Conservation (phyloP, 2,113 vertebrate species). For the Charina bottae region DNA sequence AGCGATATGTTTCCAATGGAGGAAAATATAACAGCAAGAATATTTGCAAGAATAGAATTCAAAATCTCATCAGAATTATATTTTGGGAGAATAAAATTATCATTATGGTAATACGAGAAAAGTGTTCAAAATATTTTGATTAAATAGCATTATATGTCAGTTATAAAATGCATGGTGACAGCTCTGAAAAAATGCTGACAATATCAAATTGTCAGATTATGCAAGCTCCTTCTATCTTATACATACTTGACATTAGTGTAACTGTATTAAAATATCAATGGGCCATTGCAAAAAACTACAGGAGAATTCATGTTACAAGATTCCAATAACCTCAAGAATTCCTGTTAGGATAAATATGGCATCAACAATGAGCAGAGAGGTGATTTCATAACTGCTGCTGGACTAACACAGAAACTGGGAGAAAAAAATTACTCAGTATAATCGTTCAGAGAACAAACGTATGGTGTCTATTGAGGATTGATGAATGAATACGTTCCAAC, state of each 20-base stretch:
- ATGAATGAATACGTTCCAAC: background rate
- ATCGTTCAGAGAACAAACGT: background rate
- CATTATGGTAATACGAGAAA: background rate
- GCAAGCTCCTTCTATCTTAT: background rate
- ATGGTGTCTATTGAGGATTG: background rate
- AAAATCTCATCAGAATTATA: background rate
- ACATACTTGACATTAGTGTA: background rate
- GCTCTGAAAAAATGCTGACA: background rate
- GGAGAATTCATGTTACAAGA: background rate
- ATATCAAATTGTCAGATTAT: background rate
- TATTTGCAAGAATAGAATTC: background rate
- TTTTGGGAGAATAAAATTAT: background rate
- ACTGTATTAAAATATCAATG: background rate
- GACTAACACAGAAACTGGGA: background rate
- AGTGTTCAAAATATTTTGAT: background rate
- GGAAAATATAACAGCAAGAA: background rate
- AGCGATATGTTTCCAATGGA: background rate
- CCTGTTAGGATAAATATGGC: background rate
- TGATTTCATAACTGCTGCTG: background rate
- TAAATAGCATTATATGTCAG: background rate
- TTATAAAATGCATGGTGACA: background rate
- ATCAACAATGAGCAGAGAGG: background rate
- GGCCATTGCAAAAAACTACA: background rate
- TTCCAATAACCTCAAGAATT: background rate
- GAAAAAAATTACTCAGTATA: background rate